Conservation (phyloP, 2,888 invertebrate species). For the Muscina levida region DNA sequence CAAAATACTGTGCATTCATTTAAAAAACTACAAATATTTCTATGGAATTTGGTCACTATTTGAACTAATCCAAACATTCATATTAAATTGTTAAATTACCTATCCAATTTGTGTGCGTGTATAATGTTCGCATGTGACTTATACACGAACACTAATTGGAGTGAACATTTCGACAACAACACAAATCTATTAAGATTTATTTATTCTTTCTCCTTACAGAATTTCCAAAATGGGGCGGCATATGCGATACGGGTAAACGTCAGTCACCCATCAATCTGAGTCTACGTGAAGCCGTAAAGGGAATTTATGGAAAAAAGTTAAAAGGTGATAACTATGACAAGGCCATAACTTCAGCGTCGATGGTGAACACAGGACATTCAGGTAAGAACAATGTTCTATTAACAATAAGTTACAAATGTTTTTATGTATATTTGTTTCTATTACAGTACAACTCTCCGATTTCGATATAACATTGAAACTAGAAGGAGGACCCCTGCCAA, state of each 20-base stretch:
- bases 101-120: background rate
- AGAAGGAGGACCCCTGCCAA: conserved; percentile 81
- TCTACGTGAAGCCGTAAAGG: conserved; percentile 81
- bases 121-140: background rate
- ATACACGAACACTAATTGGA: no score
- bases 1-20: conserved; percentile 16
- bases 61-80: background rate
- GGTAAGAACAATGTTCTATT: conserved; percentile 69
- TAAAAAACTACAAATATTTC: background rate
- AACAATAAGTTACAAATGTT: background rate
- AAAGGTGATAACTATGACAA: conserved; percentile 75
- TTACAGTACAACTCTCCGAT: conserved; percentile 73
- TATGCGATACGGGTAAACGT: conserved; percentile 83
- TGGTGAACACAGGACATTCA: conserved; percentile 79
- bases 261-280: conserved; percentile 91
- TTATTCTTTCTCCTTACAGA: conserved; percentile 68
- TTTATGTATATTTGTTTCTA: background rate
- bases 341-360: conserved; percentile 70
- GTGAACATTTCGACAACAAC: no score
- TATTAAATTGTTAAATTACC: conserved; percentile 49
- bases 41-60: no score
- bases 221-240: conserved; percentile 83
- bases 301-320: conserved; percentile 72
- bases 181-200: conserved; percentile 31
- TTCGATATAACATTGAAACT: conserved; percentile 74